Evolutionary conservation across 2,888 invertebrate species (phyloP).

Genomic region (Nemapogon koenigi): DNA sequence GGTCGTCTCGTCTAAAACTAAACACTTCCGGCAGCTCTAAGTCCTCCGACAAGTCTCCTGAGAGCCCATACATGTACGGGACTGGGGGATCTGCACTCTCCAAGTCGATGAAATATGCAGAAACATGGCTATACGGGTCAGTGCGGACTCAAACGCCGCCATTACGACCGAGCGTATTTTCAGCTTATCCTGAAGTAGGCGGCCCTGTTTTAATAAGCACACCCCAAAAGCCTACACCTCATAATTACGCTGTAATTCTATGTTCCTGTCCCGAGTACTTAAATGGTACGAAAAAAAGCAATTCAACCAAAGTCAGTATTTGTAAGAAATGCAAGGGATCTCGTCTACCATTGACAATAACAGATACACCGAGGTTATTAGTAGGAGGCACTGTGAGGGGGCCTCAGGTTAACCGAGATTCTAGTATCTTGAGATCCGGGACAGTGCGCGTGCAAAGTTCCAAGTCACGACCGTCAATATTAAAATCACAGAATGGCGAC

Average conservation of each 20-base stretch:
- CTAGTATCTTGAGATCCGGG: constrained; percentile 61
- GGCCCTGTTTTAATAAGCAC: constrained; percentile 58
- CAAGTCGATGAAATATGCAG: constrained; percentile 84
- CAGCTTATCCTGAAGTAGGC: constrained; percentile 49
- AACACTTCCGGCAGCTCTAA: constrained; percentile 53
- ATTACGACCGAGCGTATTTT: constrained; percentile 53
- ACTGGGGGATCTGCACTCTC: constrained; percentile 74
- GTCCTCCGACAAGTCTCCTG: constrained; percentile 53
- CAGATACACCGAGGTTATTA: constrained; percentile 60
- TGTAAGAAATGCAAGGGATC: constrained; percentile 88
- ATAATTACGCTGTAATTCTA: constrained; percentile 74
- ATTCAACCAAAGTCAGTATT: constrained; percentile 75
- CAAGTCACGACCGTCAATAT: constrained; percentile 69
- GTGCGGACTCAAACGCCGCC: constrained; percentile 65
- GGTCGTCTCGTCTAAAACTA: constrained; percentile 74
- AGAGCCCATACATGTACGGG: constrained; percentile 55
- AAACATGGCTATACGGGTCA: constrained; percentile 86
- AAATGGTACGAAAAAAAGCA: constrained; percentile 75
- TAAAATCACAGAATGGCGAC: constrained; percentile 64
- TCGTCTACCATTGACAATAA: constrained; percentile 72
- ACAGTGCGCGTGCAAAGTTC: constrained; percentile 68
- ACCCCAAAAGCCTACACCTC: constrained; percentile 63
- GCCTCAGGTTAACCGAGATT: constrained; percentile 47
- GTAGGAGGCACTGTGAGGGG: constrained; percentile 70
- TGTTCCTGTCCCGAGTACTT: constrained; percentile 85